Percentiles rank a stretch among this genome's conserved stretches.
Evolutionary conservation across 2,797 vertebrate genomes (phyloP).

Genomic region (Prunella strophiata): DNA sequence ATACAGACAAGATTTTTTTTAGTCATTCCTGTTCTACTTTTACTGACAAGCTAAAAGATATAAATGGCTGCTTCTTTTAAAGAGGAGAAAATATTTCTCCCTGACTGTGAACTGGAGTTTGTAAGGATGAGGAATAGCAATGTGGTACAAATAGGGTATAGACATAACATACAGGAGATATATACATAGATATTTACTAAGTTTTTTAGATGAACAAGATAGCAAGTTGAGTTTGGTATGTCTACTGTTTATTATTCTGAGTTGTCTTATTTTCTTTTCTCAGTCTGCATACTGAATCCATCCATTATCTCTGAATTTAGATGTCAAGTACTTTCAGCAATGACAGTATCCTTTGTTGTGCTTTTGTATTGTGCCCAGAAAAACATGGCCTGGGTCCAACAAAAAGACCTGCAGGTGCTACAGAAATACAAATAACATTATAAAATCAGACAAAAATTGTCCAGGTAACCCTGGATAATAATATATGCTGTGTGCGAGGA

Average conservation of each 20-base stretch:
- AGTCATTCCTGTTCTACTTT: neutral
- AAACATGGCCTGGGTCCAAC: neutral
- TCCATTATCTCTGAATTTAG: neutral
- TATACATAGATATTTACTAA: neutral
- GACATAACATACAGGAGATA: neutral
- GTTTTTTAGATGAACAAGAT: neutral
- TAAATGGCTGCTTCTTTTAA: neutral
- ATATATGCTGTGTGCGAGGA: neutral
- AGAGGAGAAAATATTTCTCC: neutral
- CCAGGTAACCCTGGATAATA: neutral
- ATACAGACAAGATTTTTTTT: neutral
- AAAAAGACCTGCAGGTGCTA: neutral
- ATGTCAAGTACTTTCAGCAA: neutral
- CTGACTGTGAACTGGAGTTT: neutral
- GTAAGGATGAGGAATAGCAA: neutral
- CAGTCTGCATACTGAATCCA: neutral
- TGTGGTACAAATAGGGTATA: neutral
- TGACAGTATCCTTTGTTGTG: neutral
- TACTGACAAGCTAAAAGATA: neutral
- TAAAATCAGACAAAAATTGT: neutral
- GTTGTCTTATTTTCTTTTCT: neutral
- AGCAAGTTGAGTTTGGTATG: neutral
- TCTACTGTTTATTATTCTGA: neutral
- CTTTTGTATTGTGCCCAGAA: neutral
- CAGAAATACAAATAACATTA: neutral